phyloP scores from a whole-genome alignment of 53 echinoderm and acorn worm species.

The Holothuria scabra region DNA sequence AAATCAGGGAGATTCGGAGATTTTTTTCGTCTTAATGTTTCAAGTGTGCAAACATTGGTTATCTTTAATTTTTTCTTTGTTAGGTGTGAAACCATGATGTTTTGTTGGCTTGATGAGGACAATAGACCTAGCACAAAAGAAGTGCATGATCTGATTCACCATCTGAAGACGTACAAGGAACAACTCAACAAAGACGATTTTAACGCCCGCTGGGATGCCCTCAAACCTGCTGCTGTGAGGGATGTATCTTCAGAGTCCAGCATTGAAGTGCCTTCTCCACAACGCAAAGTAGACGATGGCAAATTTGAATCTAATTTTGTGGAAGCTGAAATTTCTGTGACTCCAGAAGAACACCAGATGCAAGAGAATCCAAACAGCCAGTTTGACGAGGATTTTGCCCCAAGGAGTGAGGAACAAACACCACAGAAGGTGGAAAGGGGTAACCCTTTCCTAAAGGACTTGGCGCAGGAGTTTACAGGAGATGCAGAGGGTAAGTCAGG shows the following conservation, averaged over 20 bases:
- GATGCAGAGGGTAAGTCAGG: conserved; percentile 22
- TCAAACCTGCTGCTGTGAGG: conserved; percentile 66
- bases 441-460: conserved; percentile 3
- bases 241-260: conserved; percentile 83
- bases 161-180: conserved; percentile 80
- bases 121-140: conserved; percentile 87
- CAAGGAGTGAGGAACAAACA: background rate
- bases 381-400: conserved; percentile 24
- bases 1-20: no score
- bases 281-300: conserved; percentile 9
- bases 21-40: no score
- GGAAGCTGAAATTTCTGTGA: conserved; percentile 20
- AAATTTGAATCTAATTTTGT: conserved; percentile 1
- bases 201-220: conserved; percentile 77
- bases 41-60: no score
- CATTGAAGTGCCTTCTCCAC: conserved; percentile 34
- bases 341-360: conserved; percentile 22
- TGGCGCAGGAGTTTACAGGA: background rate
- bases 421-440: background rate
- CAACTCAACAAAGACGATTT: conserved; percentile 81
- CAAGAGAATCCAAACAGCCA: background rate
- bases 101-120: conserved; percentile 88
- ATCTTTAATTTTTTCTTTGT: background rate
- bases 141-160: conserved; percentile 75
- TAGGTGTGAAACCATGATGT: conserved; percentile 99